Conservation (phyloP, 2,888 invertebrate species). For the Euspilapteryx auroguttella region DNA sequence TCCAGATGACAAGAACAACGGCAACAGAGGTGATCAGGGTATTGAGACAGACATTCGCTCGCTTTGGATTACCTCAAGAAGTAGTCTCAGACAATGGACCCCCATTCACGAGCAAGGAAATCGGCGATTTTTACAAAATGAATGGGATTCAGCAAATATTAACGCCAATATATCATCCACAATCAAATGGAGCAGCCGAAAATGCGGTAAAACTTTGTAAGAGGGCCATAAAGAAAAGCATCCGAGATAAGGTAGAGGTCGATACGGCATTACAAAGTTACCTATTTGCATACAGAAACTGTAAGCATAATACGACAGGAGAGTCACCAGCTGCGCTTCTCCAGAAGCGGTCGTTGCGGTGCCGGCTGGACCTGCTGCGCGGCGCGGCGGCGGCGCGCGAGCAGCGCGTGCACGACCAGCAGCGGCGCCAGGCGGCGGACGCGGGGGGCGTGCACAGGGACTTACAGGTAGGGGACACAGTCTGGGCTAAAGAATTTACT, state of each 20-base stretch:
- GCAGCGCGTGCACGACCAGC: too few species aligned
- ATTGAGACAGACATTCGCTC: neutral
- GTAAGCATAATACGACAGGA: neutral
- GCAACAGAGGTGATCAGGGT: neutral
- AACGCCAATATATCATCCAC: neutral
- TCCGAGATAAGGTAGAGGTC: neutral
- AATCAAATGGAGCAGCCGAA: conserved; percentile 1
- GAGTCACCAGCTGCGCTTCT: neutral
- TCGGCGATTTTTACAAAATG: neutral
- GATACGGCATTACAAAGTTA: neutral
- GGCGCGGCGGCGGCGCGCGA: too few species aligned
- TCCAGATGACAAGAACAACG: neutral
- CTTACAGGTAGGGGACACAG: neutral
- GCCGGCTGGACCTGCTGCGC: too few species aligned
- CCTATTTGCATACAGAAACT: neutral
- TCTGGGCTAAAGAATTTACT: neutral
- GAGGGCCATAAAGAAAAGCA: neutral
- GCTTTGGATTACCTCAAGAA: neutral
- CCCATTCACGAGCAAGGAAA: conserved; percentile 1
- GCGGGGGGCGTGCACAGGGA: neutral
- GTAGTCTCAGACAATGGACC: conserved; percentile 3
- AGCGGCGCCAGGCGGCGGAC: neutral
- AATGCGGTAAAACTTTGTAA: conserved; percentile 1
- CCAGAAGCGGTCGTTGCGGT: too few species aligned
- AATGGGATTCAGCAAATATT: conserved; percentile 1